Conservation (phyloP, 2,888 invertebrate species). For the Tromatobia lineatoria region DNA sequence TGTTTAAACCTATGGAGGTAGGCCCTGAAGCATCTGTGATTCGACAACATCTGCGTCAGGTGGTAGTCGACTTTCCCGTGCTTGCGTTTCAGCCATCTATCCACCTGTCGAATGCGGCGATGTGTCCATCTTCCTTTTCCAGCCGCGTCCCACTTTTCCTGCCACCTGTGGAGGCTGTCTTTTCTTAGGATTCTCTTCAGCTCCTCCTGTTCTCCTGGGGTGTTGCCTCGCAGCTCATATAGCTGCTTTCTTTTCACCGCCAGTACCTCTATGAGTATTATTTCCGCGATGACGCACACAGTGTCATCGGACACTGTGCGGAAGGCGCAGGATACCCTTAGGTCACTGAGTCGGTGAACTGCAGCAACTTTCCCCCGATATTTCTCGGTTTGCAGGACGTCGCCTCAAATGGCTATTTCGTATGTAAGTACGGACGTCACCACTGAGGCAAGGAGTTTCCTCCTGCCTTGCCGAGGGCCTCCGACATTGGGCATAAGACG, state of each 20-base stretch:
- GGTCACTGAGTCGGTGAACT: slow-evolving; percentile 23
- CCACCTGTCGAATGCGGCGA: not conserved
- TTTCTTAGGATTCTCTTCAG: not conserved
- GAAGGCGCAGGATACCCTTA: slow-evolving; percentile 46
- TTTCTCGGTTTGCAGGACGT: slow-evolving; percentile 2
- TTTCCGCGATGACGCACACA: slow-evolving; percentile 33
- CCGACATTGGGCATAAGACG: not conserved
- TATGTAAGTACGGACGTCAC: slow-evolving; percentile 50
- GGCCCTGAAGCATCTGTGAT: slow-evolving; percentile 18
- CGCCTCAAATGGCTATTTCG: slow-evolving; percentile 50
- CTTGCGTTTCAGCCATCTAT: not conserved
- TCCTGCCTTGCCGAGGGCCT: not conserved
- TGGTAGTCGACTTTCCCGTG: slow-evolving; percentile 5
- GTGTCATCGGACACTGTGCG: slow-evolving; percentile 54
- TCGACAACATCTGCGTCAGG: slow-evolving; percentile 3
- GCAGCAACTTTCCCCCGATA: slow-evolving; percentile 19
- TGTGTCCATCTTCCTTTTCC: not conserved
- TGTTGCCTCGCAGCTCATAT: not conserved
- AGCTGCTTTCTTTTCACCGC: slow-evolving; percentile 1
- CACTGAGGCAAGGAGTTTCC: slow-evolving; percentile 48
- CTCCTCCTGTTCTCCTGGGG: not conserved
- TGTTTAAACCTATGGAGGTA: slow-evolving; percentile 1
- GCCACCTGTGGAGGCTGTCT: not conserved
- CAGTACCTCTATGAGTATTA: slow-evolving; percentile 5
- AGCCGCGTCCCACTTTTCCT: not conserved